Conservation (phyloP, 2,888 invertebrate species). For the Sclerodermus sp. region DNA sequence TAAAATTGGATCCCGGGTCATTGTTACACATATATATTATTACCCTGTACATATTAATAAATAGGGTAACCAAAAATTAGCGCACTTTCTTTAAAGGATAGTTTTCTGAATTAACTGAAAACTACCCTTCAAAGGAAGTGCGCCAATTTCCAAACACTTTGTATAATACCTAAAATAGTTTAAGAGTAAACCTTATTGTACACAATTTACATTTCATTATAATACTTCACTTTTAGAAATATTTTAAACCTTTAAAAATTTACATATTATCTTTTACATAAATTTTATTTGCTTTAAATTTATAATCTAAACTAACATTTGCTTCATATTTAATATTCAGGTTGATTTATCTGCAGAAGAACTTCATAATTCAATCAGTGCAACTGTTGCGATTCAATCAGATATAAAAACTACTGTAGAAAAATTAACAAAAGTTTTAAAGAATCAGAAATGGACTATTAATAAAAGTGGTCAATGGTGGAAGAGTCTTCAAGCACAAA, state of each 20-base stretch:
- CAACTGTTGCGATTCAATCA: constrained; percentile 80
- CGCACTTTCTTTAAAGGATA: too few species aligned
- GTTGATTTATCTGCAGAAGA: constrained; percentile 89
- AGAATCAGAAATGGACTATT: constrained; percentile 62
- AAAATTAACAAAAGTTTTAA: constrained; percentile 65
- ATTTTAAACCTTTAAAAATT: neutral
- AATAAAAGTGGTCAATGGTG: constrained; percentile 71
- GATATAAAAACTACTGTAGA: constrained; percentile 77
- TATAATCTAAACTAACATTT: neutral
- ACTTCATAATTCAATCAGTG: constrained; percentile 83
- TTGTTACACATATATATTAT: too few species aligned
- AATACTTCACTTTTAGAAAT: neutral
- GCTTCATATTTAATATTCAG: constrained; percentile 55
- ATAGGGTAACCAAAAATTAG: too few species aligned
- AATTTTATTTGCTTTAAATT: neutral
- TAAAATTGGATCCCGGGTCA: too few species aligned
- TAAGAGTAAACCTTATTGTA: too few species aligned
- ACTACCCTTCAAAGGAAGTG: too few species aligned
- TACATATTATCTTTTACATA: neutral
- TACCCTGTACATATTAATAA: too few species aligned
- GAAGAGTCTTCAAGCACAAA: constrained; percentile 70
- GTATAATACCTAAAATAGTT: too few species aligned
- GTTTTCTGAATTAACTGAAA: too few species aligned
- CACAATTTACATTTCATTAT: too few species aligned
- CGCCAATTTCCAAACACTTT: too few species aligned